A percentile compares a stretch with the other conserved stretches of the same genome.
phyloP scores from a whole-genome alignment of 2,113 vertebrate species.

The Macrotis lagotis region DNA sequence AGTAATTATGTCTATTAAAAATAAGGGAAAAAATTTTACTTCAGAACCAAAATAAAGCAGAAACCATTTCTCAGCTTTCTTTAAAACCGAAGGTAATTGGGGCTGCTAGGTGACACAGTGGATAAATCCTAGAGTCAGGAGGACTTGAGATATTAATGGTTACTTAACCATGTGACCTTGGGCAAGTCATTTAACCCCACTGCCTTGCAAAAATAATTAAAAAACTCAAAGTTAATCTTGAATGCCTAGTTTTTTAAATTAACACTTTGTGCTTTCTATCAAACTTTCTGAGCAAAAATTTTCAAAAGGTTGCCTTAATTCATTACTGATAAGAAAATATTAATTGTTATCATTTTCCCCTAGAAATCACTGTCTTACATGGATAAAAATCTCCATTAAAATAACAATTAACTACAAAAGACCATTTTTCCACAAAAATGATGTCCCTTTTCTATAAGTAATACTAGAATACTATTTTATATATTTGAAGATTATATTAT shows the following conservation, averaged over 20 bases:
- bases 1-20: not conserved
- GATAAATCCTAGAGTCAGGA: too few species aligned
- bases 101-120: too few species aligned
- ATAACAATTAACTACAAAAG: not conserved
- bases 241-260: not conserved
- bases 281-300: not conserved
- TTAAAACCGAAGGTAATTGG: not conserved
- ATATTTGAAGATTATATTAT: not conserved
- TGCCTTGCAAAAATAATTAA: too few species aligned
- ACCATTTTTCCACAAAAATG: not conserved
- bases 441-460: not conserved
- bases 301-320: not conserved
- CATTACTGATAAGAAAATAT: not conserved
- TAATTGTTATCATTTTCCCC: not conserved
- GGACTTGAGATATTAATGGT: too few species aligned
- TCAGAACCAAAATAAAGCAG: not conserved
- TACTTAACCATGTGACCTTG: too few species aligned
- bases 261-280: not conserved
- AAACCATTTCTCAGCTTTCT: not conserved
- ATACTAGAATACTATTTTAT: not conserved
- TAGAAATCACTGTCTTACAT: not conserved
- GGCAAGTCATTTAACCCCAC: too few species aligned
- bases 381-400: not conserved
- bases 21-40: not conserved
- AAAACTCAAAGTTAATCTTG: too few species aligned